Percentiles rank a stretch among this genome's conserved stretches.
Evolutionary conservation across 2,113 vertebrate species (phyloP).

Genomic region (Chauna torquata): DNA sequence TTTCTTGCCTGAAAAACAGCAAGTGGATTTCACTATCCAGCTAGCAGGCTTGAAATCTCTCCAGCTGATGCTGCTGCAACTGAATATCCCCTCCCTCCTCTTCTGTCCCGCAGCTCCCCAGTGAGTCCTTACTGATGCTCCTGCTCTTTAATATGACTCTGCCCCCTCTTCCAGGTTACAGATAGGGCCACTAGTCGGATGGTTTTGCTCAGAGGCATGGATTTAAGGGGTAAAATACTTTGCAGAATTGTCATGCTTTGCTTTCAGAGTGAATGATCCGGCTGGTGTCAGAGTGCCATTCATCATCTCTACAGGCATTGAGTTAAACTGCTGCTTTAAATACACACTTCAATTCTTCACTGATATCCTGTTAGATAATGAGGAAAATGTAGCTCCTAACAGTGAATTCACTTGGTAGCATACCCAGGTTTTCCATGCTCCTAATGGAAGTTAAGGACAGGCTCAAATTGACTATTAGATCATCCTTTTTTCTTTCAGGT

Average conservation of each 20-base stretch:
- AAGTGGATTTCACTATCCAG: neutral
- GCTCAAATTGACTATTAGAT: neutral
- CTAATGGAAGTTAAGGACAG: neutral
- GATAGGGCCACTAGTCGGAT: neutral
- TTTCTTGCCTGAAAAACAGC: neutral
- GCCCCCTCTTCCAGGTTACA: neutral
- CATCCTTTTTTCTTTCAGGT: neutral
- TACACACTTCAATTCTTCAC: neutral
- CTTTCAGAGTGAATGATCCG: neutral
- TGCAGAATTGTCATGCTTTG: neutral
- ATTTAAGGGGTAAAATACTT: neutral
- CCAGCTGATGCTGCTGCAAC: neutral
- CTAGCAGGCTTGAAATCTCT: neutral
- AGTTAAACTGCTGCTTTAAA: neutral
- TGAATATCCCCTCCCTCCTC: neutral
- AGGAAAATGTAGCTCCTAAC: neutral
- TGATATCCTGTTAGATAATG: neutral
- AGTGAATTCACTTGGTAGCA: neutral
- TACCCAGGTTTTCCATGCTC: neutral
- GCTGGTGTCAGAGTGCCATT: neutral
- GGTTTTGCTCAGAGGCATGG: neutral
- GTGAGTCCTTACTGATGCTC: neutral
- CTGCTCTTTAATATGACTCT: neutral
- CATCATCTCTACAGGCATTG: neutral
- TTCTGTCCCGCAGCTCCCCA: neutral